phyloP scores from a whole-genome alignment of 2,888 invertebrate species.

The Malthinus flaveolus region DNA sequence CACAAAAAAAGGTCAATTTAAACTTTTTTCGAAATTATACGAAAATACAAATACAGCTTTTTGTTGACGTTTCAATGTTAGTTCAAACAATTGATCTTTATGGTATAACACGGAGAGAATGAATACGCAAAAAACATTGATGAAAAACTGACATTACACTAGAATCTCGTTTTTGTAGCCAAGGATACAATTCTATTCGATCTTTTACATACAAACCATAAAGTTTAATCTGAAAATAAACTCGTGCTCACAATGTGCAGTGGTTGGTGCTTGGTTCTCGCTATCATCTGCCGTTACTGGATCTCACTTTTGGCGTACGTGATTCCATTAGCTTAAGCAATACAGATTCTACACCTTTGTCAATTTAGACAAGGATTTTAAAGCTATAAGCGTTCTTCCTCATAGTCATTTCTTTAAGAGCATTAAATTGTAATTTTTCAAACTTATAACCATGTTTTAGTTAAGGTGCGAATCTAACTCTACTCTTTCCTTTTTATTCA shows the following conservation, averaged over 20 bases:
- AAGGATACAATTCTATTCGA: constrained; percentile 17
- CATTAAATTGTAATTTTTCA: constrained; percentile 1
- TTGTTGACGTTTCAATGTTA: neutral
- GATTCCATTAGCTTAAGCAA: constrained; percentile 38
- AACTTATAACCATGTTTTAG: neutral
- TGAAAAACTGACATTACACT: constrained; percentile 10
- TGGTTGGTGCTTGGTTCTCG: constrained; percentile 22
- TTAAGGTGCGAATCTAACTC: neutral
- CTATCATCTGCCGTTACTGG: constrained; percentile 31
- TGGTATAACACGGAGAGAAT: neutral
- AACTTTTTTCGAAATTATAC: no score
- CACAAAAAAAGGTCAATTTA: no score
- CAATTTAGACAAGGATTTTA: constrained; percentile 25
- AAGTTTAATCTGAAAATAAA: constrained; percentile 35
- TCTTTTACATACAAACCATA: constrained; percentile 27
- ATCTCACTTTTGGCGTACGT: constrained; percentile 35
- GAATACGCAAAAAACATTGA: constrained; percentile 10
- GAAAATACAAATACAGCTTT: neutral
- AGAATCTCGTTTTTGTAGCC: constrained; percentile 10
- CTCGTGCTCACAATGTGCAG: constrained; percentile 28
- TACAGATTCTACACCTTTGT: constrained; percentile 29
- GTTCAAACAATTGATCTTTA: neutral
- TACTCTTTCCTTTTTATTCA: no score
- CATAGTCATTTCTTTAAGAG: neutral
- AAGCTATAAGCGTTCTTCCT: constrained; percentile 12